phyloP scores from a whole-genome alignment of 2,888 invertebrate species.

The Polymixis lichenea region DNA sequence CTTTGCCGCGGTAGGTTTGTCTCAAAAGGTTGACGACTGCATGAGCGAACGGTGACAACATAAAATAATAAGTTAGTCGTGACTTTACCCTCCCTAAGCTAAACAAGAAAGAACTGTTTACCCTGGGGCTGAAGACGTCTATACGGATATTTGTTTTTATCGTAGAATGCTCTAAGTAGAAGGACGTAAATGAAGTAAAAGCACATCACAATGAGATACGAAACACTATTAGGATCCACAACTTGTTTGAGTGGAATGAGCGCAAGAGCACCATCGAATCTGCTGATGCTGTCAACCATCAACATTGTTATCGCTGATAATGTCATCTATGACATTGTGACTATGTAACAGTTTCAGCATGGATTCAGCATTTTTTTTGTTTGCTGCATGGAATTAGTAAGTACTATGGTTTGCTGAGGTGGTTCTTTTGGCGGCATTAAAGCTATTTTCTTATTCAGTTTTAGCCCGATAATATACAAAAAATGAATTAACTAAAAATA shows the following conservation, averaged over 20 bases:
- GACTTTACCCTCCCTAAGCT: not conserved
- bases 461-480: not conserved
- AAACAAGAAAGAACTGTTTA: not conserved
- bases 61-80: not conserved
- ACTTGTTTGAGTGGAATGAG: not conserved
- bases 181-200: constrained; percentile 1
- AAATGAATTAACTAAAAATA: not conserved
- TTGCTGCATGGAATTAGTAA: not conserved
- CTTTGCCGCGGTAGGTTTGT: not conserved
- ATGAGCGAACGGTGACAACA: not conserved
- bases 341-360: not conserved
- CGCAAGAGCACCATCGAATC: not conserved
- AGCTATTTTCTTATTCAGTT: not conserved
- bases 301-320: not conserved
- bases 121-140: not conserved
- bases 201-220: not conserved
- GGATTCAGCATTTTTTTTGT: not conserved
- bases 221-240: not conserved
- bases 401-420: not conserved
- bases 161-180: constrained; percentile 17
- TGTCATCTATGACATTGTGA: not conserved
- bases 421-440: not conserved
- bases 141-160: constrained; percentile 12
- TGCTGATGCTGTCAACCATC: not conserved
- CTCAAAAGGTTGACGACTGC: not conserved